Conservation (phyloP, 2,113 vertebrate genomes). For the Amblyopsis rosae region DNA sequence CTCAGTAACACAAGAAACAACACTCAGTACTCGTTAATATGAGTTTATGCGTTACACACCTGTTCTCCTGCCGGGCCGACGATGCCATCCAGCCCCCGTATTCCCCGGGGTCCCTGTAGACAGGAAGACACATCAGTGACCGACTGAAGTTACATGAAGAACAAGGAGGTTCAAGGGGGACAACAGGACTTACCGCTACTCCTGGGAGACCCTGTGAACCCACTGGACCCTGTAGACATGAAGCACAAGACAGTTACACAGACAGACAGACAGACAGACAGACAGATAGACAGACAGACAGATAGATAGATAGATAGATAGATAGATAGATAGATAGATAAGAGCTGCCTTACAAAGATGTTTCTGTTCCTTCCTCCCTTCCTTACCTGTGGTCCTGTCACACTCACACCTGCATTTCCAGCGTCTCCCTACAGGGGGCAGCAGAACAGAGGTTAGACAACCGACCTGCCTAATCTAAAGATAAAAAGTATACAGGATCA, state of each 20-base stretch:
- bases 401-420: constrained; percentile 62
- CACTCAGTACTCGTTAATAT: not conserved
- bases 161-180: too few relatives aligned
- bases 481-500: too few relatives aligned
- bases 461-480: too few relatives aligned
- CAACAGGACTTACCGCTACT: constrained; percentile 59
- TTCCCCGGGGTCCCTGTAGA: constrained; percentile 80
- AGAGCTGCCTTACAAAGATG: not conserved
- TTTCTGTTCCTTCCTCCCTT: not conserved
- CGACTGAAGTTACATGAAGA: too few relatives aligned
- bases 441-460: not conserved
- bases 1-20: not conserved
- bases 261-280: too few relatives aligned
- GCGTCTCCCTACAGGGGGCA: constrained; percentile 61
- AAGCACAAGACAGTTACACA: too few relatives aligned
- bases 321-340: too few relatives aligned
- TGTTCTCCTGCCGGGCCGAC: constrained; percentile 81
- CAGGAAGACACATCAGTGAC: too few relatives aligned
- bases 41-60: constrained; percentile 67
- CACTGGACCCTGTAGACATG: constrained; percentile 61
- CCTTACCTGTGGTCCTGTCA: constrained; percentile 69
- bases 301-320: too few relatives aligned
- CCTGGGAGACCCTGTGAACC: constrained; percentile 72
- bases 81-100: constrained; percentile 76
- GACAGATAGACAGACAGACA: too few relatives aligned